Evolutionary conservation across 2,888 invertebrate species (phyloP), one percentile per base, ranked within the genome.

Genomic region (Ormyrus labotus): DNA sequence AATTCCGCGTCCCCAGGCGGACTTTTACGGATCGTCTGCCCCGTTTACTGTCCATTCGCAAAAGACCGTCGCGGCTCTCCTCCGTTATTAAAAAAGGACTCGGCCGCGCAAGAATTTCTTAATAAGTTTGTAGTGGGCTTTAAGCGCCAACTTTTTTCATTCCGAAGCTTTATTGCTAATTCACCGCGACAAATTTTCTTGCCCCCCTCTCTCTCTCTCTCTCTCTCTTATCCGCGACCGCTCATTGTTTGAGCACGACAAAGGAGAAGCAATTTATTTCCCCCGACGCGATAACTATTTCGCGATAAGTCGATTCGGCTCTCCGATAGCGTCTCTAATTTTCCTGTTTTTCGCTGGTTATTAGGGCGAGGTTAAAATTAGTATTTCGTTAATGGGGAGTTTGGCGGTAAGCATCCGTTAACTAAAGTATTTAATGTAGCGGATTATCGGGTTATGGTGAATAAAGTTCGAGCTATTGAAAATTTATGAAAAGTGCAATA

Each of bases 131-230:
- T 47, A 64, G 34, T 13, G 64, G 55, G 13, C 50, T 60, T 51
- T 50, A 11, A 61, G 6, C 61, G 19, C 34, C 10, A 71, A 73
- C 55, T 73, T 64, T 73, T 73, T 73, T 73, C 8, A 63, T 71
- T 71, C 60, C 47, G 7, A 60, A 1, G 19, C 6, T 51, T 71
- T 71, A 71, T 60, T 58, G 47, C 70, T 58, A 51, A 71, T 60
- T 13, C 70, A 13, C 47, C n/a, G n/a, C 50, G 64, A 19, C 8
- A 6, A 60, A 60, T 60, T 60, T 60, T 9, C 53, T 53, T 53
- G 9, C 9, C 8, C 2, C 8, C 9, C 8, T 0, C 8, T 3
- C 3, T 2, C 10, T 53, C 8, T 9, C 9, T 10, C 53, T 9
- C 53, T 53, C 10, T 6, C 8, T 53, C 53, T 53, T 53, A 9